A percentile compares a stretch with the other conserved stretches of the same genome.
These are phyloP conservation scores for Platerodrilus igneus DNA, from an alignment of 2,888 invertebrate species.

Conservation along the genomic window DNA sequence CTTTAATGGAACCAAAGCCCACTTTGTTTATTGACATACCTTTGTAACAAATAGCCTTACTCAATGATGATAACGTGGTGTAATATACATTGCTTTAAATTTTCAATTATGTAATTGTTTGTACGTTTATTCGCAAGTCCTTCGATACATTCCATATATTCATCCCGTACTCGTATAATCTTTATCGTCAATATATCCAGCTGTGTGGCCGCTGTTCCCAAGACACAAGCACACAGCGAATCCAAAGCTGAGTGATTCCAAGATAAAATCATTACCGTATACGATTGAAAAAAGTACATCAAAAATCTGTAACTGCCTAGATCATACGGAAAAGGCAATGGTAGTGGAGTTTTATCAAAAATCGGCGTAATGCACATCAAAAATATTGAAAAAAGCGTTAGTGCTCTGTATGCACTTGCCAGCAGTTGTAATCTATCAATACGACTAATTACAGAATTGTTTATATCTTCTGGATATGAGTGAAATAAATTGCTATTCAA, in stretches of 20 bases:
- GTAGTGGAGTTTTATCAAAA: slow-evolving; percentile 13
- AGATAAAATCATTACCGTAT: slow-evolving; percentile 6
- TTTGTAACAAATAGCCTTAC: too few relatives aligned
- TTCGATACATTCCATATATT: too few relatives aligned
- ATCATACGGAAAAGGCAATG: slow-evolving; percentile 24
- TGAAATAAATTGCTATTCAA: slow-evolving; percentile 17
- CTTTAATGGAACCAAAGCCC: too few relatives aligned
- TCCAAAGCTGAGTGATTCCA: slow-evolving; percentile 23
- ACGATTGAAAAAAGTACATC: slow-evolving; percentile 18
- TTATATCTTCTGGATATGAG: slow-evolving; percentile 13
- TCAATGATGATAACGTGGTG: slow-evolving; percentile 16
- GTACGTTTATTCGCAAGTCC: too few relatives aligned
- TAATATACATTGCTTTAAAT: slow-evolving; percentile 15
- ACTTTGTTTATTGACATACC: too few relatives aligned
- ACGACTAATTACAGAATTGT: slow-evolving; percentile 13
- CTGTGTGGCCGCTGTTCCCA: slow-evolving; percentile 16
- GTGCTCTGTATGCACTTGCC: slow-evolving; percentile 13
- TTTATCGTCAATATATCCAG: slow-evolving; percentile 16
- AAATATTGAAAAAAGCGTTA: slow-evolving; percentile 6
- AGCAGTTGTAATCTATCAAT: slow-evolving; percentile 11
- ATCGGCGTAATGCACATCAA: slow-evolving; percentile 14
- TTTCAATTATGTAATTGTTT: too few relatives aligned
- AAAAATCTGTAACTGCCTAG: slow-evolving; percentile 11
- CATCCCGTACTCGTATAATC: slow-evolving; percentile 5
- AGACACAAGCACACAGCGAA: slow-evolving; percentile 11